These are phyloP conservation scores for Ptychoptera albimana DNA, from an alignment of 2,888 invertebrate genomes.

Conservation along the genomic window DNA sequence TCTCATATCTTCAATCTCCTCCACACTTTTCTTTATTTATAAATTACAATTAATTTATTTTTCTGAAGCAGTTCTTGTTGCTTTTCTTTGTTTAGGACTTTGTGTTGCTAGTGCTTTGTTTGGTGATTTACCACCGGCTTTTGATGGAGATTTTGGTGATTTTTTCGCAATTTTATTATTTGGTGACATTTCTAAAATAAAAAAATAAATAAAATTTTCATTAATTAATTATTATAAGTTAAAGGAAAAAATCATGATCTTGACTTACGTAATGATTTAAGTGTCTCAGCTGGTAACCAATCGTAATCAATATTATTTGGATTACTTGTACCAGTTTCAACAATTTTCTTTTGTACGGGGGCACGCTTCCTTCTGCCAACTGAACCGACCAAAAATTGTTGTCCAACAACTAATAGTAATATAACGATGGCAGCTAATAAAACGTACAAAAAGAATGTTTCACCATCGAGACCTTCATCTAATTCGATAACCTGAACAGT, in stretches of 20 bases:
- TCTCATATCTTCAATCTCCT: no score
- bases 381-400: constrained; percentile 72
- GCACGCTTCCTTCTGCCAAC: constrained; percentile 50
- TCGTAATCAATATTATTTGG: constrained; percentile 92
- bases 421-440: constrained; percentile 84
- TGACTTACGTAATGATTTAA: constrained; percentile 66
- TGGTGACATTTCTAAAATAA: constrained; percentile 53
- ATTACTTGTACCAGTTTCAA: constrained; percentile 84
- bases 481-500: constrained; percentile 91
- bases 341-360: constrained; percentile 39
- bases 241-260: constrained; percentile 4
- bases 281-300: constrained; percentile 89
- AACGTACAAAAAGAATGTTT: constrained; percentile 96
- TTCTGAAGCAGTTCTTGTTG: constrained; percentile 43
- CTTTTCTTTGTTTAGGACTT: constrained; percentile 64
- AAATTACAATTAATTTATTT: no score
- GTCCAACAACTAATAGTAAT: constrained; percentile 71
- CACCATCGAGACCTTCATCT: constrained; percentile 93
- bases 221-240: not conserved
- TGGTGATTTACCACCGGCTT: constrained; percentile 30
- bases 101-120: constrained; percentile 36
- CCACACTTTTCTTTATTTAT: no score
- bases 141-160: constrained; percentile 33
- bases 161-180: constrained; percentile 46
- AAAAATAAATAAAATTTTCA: constrained; percentile 11